Conservation (phyloP, 2,113 vertebrate genomes). For the Zapus hudsonius region DNA sequence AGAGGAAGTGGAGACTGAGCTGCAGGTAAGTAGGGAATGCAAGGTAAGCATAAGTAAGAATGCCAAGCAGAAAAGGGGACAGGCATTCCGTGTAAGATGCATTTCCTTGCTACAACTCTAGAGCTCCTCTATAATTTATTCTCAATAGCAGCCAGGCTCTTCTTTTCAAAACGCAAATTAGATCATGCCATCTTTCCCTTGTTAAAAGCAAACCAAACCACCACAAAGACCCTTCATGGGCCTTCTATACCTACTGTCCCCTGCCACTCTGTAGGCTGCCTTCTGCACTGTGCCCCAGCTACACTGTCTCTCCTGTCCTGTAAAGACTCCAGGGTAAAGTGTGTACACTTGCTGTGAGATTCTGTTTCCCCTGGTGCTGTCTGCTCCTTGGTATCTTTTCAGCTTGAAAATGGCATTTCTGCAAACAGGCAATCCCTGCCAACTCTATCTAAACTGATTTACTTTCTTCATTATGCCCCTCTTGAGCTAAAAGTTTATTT, state of each 20-base stretch:
- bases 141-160: not conserved
- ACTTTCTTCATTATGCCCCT: not conserved
- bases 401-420: not conserved
- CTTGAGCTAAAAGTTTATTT: not conserved
- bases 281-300: not conserved
- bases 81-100: not conserved
- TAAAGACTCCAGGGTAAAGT: not conserved
- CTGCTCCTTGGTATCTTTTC: not conserved
- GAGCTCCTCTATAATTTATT: not conserved
- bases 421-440: not conserved
- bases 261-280: not conserved
- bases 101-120: not conserved
- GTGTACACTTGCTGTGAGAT: not conserved
- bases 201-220: not conserved
- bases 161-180: conserved; percentile 31
- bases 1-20: not conserved
- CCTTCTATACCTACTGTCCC: not conserved
- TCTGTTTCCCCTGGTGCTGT: not conserved
- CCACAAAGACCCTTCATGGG: not conserved
- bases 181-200: not conserved
- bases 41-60: not conserved
- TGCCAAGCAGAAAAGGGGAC: not conserved
- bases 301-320: not conserved
- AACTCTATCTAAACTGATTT: not conserved
- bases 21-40: not conserved